Evolutionary conservation across 2,888 invertebrate genomes (phyloP).

Genomic region (Dicycla oo): DNA sequence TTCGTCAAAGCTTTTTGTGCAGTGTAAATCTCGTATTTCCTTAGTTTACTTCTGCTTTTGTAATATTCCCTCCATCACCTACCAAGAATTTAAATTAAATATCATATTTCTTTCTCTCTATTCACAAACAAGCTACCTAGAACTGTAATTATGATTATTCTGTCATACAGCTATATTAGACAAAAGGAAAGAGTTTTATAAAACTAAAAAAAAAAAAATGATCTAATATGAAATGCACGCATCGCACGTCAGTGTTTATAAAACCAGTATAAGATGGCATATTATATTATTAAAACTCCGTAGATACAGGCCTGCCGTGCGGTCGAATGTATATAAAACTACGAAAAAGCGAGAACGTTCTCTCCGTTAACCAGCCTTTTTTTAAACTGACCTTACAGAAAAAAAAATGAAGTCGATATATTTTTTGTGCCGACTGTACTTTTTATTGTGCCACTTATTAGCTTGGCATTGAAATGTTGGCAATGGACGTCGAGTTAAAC

Average conservation of each 20-base stretch:
- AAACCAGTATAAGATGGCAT: not conserved
- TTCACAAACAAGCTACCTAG: not conserved
- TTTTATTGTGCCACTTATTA: conserved; percentile 57
- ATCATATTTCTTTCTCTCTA: not conserved
- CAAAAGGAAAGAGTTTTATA: not conserved
- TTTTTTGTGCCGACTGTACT: conserved; percentile 61
- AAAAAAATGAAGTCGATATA: conserved; percentile 21
- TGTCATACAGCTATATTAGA: not conserved
- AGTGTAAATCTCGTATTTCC: not conserved
- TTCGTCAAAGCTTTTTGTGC: not conserved
- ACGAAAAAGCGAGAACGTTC: conserved; percentile 24
- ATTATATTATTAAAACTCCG: not conserved
- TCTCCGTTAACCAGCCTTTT: conserved; percentile 30
- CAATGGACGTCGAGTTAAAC: conserved; percentile 53
- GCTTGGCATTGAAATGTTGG: conserved; percentile 58
- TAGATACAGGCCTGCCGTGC: not conserved
- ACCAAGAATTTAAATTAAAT: not conserved
- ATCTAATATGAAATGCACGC: not conserved
- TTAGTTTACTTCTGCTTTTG: not conserved
- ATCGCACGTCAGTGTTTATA: not conserved
- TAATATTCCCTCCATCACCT: not conserved
- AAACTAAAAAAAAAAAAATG: no score
- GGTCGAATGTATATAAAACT: not conserved
- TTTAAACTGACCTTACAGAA: conserved; percentile 47
- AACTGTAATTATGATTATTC: no score